phyloP scores from a whole-genome alignment of 2,113 vertebrate species.

The Lepisosteus osseus region DNA sequence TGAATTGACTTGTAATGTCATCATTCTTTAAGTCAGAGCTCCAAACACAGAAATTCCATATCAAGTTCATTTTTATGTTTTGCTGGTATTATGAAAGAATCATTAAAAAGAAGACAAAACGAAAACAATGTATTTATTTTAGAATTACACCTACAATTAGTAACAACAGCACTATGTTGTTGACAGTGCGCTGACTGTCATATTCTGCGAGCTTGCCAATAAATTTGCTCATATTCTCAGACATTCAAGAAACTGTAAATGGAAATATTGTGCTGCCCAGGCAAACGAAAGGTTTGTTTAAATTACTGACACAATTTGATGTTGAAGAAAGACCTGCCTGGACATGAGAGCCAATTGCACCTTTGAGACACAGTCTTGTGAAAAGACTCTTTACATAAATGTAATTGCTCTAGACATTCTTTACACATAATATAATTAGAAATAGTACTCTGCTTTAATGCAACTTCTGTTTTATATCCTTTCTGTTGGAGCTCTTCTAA shows the following conservation, averaged over 20 bases:
- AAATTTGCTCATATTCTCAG: slow-evolving; percentile 3
- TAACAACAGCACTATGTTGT: too few species aligned
- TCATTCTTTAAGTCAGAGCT: too few species aligned
- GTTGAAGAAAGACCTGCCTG: slow-evolving; percentile 15
- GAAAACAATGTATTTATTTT: too few species aligned
- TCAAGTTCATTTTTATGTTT: too few species aligned
- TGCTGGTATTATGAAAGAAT: too few species aligned
- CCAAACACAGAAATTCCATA: too few species aligned
- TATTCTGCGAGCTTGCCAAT: not conserved
- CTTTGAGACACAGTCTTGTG: slow-evolving; percentile 13
- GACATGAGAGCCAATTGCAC: slow-evolving; percentile 4
- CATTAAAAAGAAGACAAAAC: too few species aligned
- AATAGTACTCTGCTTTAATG: not conserved
- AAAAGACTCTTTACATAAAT: not conserved
- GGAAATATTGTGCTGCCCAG: slow-evolving; percentile 19
- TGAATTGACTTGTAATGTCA: too few species aligned
- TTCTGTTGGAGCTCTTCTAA: not conserved
- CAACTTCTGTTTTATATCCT: not conserved
- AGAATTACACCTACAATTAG: too few species aligned
- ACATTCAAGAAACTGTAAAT: slow-evolving; percentile 22
- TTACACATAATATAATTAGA: slow-evolving; percentile 9
- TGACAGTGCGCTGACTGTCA: not conserved
- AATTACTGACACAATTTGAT: slow-evolving; percentile 25
- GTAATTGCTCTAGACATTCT: too few species aligned
- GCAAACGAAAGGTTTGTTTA: slow-evolving; percentile 22